Base-by-base conservation (phyloP, 2,113 vertebrate species). In the Trachemys scripta region DNA sequence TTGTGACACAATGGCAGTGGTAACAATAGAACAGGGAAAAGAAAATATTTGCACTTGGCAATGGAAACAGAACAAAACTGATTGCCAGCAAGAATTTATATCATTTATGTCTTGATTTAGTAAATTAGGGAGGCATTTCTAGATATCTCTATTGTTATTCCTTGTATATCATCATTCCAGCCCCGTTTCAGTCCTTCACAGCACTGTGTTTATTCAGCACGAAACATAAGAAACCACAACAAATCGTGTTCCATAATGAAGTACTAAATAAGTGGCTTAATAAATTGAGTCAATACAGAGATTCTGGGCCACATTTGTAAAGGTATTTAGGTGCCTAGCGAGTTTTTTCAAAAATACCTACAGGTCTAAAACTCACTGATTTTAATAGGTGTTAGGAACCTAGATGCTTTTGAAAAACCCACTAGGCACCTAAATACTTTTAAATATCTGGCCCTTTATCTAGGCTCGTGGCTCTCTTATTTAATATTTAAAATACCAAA, bases 231-330 rank as follows among this genome's bases (percentile, higher is more conserved):
- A 94, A 45, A 90, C 19, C 56, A 57, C 13, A 82, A 50, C 50
- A 87, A 81, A 17, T 62, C 45, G n/a, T 95, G 96, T 95, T 88
- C 80, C 75, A 69, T 24, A 38, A 83, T 88, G 86, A 97, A 97
- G 76, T 90, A 20, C 35, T 96, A 84, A 51, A 94, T 12, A 88
- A 59, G 50, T 94, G 72, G 92, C 84, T 86, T 94, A 93, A 96
- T 94, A 92, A 90, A 95, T 86, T 49, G 84, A 19, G 62, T 69
- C 35, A n/a, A 69, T 35, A n/a, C 14, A 17, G 8, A n/a, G 35
- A 69, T 31, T n/a, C 35, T 19, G 35, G 62, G 16, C 14, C 62
- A 69, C 14, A n/a, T 69, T 69, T 69, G 35, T 19, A n/a, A n/a
- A 69, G 14, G 16, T n/a, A 69, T 69, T 69, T 69, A n/a, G 16